A percentile compares a stretch with the other conserved stretches of the same genome.
phyloP scores from a whole-genome alignment of 2,797 vertebrate species.

The Macropodus opercularis region DNA sequence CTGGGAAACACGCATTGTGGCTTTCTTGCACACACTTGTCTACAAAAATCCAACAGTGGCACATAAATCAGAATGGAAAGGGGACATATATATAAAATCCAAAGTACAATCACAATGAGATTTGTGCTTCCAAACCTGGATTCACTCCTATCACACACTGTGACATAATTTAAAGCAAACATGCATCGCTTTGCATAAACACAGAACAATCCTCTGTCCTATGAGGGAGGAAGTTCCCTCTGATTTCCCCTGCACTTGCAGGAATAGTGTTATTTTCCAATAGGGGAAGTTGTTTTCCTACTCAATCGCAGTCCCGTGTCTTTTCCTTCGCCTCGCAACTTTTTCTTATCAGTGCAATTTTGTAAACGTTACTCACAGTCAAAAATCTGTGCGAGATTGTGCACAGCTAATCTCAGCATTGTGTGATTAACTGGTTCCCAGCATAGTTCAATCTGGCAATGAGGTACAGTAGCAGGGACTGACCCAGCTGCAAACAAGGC shows the following conservation, averaged over 20 bases:
- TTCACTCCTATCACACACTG: conserved; percentile 59
- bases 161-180: conserved; percentile 78
- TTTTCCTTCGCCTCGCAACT: conserved; percentile 58
- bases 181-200: conserved; percentile 74
- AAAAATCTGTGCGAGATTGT: conserved; percentile 54
- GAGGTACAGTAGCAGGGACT: conserved; percentile 56
- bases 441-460: conserved; percentile 61
- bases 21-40: neutral
- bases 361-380: conserved; percentile 54
- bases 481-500: conserved; percentile 50
- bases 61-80: too few species aligned
- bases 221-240: conserved; percentile 70
- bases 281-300: conserved; percentile 64
- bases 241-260: conserved; percentile 69
- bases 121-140: conserved; percentile 70
- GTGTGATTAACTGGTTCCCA: conserved; percentile 70
- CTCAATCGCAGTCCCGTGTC: conserved; percentile 67
- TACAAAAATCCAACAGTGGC: too few species aligned
- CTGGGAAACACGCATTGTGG: neutral
- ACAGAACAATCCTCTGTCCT: conserved; percentile 74
- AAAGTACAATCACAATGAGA: conserved; percentile 63
- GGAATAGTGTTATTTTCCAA: conserved; percentile 66
- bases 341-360: conserved; percentile 77
- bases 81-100: too few species aligned
- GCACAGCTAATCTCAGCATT: conserved; percentile 53